Evolutionary conservation across 2,888 invertebrate genomes (phyloP).

Genomic region (Callinectes sapidus): DNA sequence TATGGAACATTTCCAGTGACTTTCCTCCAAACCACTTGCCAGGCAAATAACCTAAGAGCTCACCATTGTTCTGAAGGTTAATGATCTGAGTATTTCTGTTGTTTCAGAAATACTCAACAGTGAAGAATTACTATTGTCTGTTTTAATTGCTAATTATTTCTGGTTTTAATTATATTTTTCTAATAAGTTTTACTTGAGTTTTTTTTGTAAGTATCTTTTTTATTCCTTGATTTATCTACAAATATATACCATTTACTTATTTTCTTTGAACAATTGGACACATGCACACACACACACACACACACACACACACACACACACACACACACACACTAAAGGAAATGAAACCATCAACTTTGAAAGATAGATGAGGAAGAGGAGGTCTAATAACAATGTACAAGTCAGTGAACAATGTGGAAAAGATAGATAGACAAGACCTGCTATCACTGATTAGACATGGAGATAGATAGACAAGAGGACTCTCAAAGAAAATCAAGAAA

Average conservation of each 20-base stretch:
- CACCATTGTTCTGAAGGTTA: conserved; percentile 39
- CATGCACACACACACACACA: neutral
- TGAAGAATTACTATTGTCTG: neutral
- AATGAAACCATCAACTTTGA: too few species aligned
- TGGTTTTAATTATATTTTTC: neutral
- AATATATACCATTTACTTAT: neutral
- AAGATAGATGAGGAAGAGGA: too few species aligned
- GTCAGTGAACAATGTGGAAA: too few species aligned
- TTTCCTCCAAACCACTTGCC: conserved; percentile 53
- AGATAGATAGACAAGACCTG: too few species aligned
- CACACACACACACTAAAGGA: too few species aligned
- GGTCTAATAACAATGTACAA: too few species aligned
- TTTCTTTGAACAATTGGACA: neutral
- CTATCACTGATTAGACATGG: too few species aligned
- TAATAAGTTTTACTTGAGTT: neutral
- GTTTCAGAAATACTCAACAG: neutral
- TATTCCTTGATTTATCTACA: neutral
- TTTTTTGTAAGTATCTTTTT: neutral
- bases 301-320: too few species aligned
- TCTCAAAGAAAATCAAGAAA: too few species aligned
- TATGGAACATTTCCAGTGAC: conserved; percentile 68
- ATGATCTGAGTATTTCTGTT: neutral
- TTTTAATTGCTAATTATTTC: neutral
- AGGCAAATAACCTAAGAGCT: conserved; percentile 43
- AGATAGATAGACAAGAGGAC: too few species aligned